These are phyloP conservation scores for Coelopa frigida DNA, from an alignment of 1,140 invertebrate genomes.

Conservation along the genomic window DNA sequence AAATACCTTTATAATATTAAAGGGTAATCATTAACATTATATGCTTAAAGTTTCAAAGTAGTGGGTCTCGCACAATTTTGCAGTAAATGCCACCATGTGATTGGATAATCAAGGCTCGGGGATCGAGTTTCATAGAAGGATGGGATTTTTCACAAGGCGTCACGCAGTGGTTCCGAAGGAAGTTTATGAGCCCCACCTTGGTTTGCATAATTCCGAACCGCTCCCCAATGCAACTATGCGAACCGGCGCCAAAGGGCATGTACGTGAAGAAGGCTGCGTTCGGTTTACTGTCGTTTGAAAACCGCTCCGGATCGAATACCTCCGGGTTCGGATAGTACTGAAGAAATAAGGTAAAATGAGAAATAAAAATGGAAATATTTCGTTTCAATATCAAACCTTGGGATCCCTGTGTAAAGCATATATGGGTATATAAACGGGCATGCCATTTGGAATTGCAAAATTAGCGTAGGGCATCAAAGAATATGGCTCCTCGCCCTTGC, in stretches of 20 bases:
- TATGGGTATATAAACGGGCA: conserved; percentile 30
- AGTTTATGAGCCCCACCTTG: conserved; percentile 33
- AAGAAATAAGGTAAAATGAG: conserved; percentile 51
- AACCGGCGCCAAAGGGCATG: conserved; percentile 71
- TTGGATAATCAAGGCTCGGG: conserved; percentile 27
- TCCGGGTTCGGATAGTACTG: conserved; percentile 60
- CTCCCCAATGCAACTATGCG: conserved; percentile 67
- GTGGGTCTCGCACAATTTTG: conserved; percentile 28
- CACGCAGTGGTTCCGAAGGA: conserved; percentile 33
- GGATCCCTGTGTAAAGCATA: conserved; percentile 35
- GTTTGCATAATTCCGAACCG: conserved; percentile 34
- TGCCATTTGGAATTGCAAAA: conserved; percentile 25
- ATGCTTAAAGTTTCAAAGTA: conserved; percentile 28
- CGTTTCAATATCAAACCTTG: conserved; percentile 35
- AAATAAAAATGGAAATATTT: conserved; percentile 22
- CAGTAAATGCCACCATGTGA: conserved; percentile 19
- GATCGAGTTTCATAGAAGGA: conserved; percentile 25
- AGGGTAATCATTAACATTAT: neutral
- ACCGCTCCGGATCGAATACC: conserved; percentile 58
- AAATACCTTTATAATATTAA: neutral
- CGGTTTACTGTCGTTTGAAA: conserved; percentile 47
- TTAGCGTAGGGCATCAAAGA: conserved; percentile 30
- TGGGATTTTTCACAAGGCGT: conserved; percentile 17
- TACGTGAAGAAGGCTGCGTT: conserved; percentile 49
- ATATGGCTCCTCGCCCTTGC: conserved; percentile 17